Percentiles rank a stretch among this genome's conserved stretches.
These are phyloP conservation scores for Hozukius guyotensis DNA, from an alignment of 2,797 vertebrate genomes.

Conservation along the genomic window DNA sequence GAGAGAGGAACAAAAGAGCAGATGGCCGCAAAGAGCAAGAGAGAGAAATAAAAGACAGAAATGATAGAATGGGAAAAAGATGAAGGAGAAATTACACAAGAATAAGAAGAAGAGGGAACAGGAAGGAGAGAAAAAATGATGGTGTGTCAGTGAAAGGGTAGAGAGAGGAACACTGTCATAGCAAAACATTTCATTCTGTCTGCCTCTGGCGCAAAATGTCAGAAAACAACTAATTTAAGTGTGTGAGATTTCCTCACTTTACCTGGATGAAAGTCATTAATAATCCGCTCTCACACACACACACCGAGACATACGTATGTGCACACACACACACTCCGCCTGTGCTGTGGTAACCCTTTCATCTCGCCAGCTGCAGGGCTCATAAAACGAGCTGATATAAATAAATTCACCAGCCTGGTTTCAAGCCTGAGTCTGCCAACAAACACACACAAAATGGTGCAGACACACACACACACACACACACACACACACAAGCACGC, in stretches of 20 bases:
- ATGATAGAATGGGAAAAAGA: slow-evolving; percentile 57
- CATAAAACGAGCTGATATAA: slow-evolving; percentile 64
- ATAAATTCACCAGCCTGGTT: slow-evolving; percentile 65
- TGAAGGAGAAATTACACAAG: slow-evolving; percentile 45
- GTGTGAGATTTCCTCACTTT: slow-evolving; percentile 39
- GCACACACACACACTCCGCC: not conserved
- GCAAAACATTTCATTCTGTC: slow-evolving; percentile 56
- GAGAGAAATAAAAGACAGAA: slow-evolving; percentile 57
- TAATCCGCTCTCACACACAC: slow-evolving; percentile 17
- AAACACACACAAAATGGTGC: not conserved
- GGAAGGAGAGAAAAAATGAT: slow-evolving; percentile 38
- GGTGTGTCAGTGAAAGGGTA: slow-evolving; percentile 53
- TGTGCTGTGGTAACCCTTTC: slow-evolving; percentile 49
- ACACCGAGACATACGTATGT: slow-evolving; percentile 5
- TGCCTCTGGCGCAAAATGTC: slow-evolving; percentile 47
- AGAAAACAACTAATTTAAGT: slow-evolving; percentile 53
- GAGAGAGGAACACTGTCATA: slow-evolving; percentile 42
- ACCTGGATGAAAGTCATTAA: slow-evolving; percentile 62
- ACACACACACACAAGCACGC: slow-evolving; percentile 18
- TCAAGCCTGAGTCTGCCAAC: slow-evolving; percentile 39
- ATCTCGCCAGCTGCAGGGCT: slow-evolving; percentile 65
- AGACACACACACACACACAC: slow-evolving; percentile 23
- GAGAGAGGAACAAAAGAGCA: slow-evolving; percentile 48
- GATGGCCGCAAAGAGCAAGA: slow-evolving; percentile 18
- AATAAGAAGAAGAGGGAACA: slow-evolving; percentile 33